phyloP scores from a whole-genome alignment of 2,888 invertebrate genomes.

The Sphaerophoria taeniata region DNA sequence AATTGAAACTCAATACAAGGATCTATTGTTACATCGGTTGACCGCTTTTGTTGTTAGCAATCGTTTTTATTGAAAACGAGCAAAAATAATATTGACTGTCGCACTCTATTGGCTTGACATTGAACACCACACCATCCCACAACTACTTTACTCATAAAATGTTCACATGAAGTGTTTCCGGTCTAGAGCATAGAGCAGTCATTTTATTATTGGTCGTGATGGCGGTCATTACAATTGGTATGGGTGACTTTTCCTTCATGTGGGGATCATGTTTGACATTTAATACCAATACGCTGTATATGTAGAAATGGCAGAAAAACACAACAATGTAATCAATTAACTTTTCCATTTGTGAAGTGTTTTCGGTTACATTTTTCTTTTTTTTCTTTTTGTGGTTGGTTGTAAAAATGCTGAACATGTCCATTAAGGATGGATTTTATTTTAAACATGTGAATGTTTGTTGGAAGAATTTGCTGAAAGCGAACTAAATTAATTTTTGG shows the following conservation, averaged over 20 bases:
- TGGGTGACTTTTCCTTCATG: conserved; percentile 24
- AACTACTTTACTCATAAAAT: conserved; percentile 23
- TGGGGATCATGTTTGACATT: conserved; percentile 33
- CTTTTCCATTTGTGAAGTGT: conserved; percentile 64
- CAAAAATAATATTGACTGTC: conserved; percentile 56
- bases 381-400: background rate
- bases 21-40: conserved; percentile 25
- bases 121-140: conserved; percentile 4
- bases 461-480: too few species aligned
- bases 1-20: conserved; percentile 33
- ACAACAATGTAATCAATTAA: conserved; percentile 69
- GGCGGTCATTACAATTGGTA: background rate
- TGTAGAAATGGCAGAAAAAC: conserved; percentile 15
- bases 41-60: conserved; percentile 54
- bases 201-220: too few species aligned
- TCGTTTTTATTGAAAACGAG: conserved; percentile 28
- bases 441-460: background rate
- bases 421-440: background rate
- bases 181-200: background rate
- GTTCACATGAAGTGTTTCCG: conserved; percentile 32
- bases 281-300: conserved; percentile 22
- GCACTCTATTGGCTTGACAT: conserved; percentile 48
- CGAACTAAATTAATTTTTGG: too few species aligned
- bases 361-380: conserved; percentile 27
- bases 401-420: background rate